Conservation (phyloP, 2,888 invertebrate genomes). For the Scaeva pyrastri region DNA sequence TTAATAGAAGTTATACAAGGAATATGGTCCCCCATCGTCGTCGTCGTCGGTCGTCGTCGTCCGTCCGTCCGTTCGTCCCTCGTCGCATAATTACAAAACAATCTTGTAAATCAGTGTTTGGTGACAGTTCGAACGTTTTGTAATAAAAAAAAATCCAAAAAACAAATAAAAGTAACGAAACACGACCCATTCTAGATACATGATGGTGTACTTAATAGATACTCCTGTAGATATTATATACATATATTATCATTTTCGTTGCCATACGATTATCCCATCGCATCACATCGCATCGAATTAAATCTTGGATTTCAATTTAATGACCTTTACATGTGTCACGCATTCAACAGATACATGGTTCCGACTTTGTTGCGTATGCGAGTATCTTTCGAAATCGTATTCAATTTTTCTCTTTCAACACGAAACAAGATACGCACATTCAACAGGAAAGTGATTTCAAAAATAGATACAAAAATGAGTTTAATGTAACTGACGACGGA, state of each 20-base stretch:
- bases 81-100: slow-evolving; percentile 65
- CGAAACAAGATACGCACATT: slow-evolving; percentile 18
- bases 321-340: slow-evolving; percentile 57
- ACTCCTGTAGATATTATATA: not conserved
- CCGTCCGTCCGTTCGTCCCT: not conserved
- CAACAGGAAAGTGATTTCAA: slow-evolving; percentile 43
- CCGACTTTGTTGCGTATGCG: slow-evolving; percentile 23
- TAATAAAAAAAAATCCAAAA: slow-evolving; percentile 29
- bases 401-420: slow-evolving; percentile 25
- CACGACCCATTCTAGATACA: slow-evolving; percentile 15
- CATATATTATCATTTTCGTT: too few species aligned
- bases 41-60: not conserved
- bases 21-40: slow-evolving; percentile 53
- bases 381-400: slow-evolving; percentile 55
- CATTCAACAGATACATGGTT: slow-evolving; percentile 1
- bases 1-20: slow-evolving; percentile 48
- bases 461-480: slow-evolving; percentile 49
- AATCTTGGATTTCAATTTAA: slow-evolving; percentile 51
- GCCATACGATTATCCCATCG: too few species aligned
- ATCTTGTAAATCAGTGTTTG: slow-evolving; percentile 72
- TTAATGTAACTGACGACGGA: not conserved
- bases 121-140: slow-evolving; percentile 66
- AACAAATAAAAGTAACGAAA: slow-evolving; percentile 18
- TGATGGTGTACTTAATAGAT: slow-evolving; percentile 17
- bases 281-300: slow-evolving; percentile 18